Conservation (phyloP, 2,888 invertebrate genomes). For the Rhopalosiphum nymphaeae region DNA sequence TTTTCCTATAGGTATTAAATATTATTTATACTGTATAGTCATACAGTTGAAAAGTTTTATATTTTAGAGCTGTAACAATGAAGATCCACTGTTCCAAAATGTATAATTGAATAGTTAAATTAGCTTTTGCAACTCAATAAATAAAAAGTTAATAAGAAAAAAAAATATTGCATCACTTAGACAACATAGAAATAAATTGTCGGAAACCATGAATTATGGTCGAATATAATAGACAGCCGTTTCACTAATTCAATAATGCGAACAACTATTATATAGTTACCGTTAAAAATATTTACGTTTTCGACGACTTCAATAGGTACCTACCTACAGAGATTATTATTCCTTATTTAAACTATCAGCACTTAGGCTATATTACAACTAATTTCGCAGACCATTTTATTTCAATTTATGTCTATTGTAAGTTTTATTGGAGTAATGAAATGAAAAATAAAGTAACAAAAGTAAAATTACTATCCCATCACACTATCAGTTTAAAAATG, state of each 20-base stretch:
- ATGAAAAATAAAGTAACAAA: neutral
- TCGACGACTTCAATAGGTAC: neutral
- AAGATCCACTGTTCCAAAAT: no score
- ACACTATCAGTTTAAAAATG: neutral
- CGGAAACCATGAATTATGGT: neutral
- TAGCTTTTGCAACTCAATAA: neutral
- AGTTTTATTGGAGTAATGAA: constrained; percentile 12
- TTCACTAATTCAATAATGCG: neutral
- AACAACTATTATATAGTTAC: neutral
- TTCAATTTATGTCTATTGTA: constrained; percentile 9
- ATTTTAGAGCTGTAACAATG: no score
- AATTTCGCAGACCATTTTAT: neutral
- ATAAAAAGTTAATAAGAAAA: neutral
- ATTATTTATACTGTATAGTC: no score
- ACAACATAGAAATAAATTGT: neutral
- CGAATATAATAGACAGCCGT: neutral
- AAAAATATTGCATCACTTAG: neutral
- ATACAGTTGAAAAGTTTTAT: no score
- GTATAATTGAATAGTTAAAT: neutral
- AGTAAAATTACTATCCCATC: neutral
- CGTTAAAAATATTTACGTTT: neutral
- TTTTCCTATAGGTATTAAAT: no score
- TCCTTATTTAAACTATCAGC: neutral
- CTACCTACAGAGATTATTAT: neutral
- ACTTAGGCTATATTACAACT: neutral